Evolutionary conservation across 1,140 invertebrate genomes (phyloP).

Genomic region (Matsumurasca onukii): DNA sequence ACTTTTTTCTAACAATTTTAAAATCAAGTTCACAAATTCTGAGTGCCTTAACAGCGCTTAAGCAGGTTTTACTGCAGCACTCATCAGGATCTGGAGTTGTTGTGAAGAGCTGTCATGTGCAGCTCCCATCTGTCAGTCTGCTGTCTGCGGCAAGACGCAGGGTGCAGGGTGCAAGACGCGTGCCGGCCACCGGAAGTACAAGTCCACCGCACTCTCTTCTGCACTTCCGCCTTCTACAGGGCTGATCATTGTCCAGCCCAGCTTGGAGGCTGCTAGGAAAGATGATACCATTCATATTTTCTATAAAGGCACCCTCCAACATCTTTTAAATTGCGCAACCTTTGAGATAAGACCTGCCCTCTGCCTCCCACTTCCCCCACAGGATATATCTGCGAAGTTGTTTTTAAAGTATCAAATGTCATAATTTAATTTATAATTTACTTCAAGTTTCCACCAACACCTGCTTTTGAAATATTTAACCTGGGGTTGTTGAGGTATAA

Average conservation of each 20-base stretch:
- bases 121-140: not conserved
- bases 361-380: too few species aligned
- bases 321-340: not conserved
- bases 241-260: not conserved
- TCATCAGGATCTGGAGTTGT: too few species aligned
- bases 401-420: too few species aligned
- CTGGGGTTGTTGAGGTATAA: too few species aligned
- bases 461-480: too few species aligned
- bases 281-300: not conserved
- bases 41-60: too few species aligned
- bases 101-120: not conserved
- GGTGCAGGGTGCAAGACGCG: not conserved
- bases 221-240: not conserved
- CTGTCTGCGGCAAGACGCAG: not conserved
- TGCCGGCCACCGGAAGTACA: not conserved
- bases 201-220: not conserved
- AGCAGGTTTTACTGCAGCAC: not conserved
- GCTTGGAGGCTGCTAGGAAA: not conserved
- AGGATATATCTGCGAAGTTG: too few species aligned
- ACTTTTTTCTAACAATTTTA: too few species aligned
- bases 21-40: too few species aligned
- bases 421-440: too few species aligned
- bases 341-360: not conserved
- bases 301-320: not conserved
- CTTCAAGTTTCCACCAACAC: too few species aligned